phyloP scores from a whole-genome alignment of 2,113 vertebrate species.

The Hydropotes inermis region DNA sequence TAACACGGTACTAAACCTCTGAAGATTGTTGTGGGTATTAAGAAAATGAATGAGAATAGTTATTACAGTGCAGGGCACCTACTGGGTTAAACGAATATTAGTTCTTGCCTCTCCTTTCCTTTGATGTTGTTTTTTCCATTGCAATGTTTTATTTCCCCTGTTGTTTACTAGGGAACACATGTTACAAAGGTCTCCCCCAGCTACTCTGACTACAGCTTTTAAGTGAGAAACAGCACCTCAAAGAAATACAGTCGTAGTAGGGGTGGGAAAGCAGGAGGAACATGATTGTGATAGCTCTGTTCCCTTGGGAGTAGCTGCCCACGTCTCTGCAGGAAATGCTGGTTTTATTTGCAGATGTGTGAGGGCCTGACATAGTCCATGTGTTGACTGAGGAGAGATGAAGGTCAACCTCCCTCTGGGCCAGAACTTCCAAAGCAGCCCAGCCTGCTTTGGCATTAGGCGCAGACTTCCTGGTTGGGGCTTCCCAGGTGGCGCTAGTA shows the following conservation, averaged over 20 bases:
- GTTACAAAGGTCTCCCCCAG: neutral
- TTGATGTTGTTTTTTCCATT: neutral
- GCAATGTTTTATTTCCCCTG: neutral
- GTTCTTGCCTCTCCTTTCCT: neutral
- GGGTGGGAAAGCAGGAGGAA: neutral
- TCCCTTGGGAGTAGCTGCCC: neutral
- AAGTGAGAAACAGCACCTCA: neutral
- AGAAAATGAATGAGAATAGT: neutral
- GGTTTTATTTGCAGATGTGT: neutral
- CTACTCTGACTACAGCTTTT: neutral
- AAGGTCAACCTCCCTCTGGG: neutral
- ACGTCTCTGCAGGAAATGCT: neutral
- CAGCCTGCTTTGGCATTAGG: neutral
- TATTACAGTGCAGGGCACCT: accelerated
- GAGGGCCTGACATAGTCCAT: neutral
- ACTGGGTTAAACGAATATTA: neutral
- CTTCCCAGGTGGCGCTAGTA: neutral
- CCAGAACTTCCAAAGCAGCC: neutral
- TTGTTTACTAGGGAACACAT: neutral
- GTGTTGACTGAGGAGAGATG: neutral
- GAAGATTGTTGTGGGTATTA: neutral
- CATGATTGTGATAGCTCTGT: neutral
- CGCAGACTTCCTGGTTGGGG: neutral
- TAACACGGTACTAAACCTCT: neutral
- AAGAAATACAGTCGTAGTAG: neutral